Percentiles rank a stretch among this genome's conserved stretches.
These are phyloP conservation scores for Hypselothyrea guttata DNA, from an alignment of 2,888 invertebrate species.

Conservation along the genomic window DNA sequence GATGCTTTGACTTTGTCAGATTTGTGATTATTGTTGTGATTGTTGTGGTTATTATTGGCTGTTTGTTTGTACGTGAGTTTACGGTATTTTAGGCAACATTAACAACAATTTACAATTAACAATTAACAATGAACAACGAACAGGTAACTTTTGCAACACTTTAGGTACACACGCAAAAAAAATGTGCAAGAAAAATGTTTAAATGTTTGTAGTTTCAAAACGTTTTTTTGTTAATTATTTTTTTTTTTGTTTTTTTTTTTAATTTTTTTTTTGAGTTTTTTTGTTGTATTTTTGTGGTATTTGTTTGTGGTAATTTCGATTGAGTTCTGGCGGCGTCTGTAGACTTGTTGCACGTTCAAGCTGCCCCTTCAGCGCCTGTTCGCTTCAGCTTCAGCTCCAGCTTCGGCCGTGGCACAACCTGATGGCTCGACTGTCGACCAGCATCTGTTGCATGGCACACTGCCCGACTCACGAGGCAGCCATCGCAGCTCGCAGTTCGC, in stretches of 20 bases:
- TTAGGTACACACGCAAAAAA: conserved; percentile 32
- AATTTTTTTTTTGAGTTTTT: conserved; percentile 8
- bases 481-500: conserved; percentile 22
- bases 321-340: conserved; percentile 7
- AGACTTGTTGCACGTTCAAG: conserved; percentile 39
- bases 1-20: too few relatives aligned
- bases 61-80: conserved; percentile 4
- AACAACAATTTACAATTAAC: conserved; percentile 3
- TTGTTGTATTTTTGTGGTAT: conserved; percentile 4
- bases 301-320: too few relatives aligned
- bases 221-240: neutral
- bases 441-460: conserved; percentile 71
- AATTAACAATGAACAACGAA: conserved; percentile 13
- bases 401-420: conserved; percentile 51
- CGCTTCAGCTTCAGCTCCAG: neutral
- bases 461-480: conserved; percentile 57
- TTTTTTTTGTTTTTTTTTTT: conserved; percentile 1
- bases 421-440: conserved; percentile 69
- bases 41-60: neutral
- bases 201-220: too few relatives aligned
- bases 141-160: neutral
- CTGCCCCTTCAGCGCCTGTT: neutral
- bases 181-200: conserved; percentile 28
- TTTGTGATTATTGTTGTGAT: too few relatives aligned
- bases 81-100: conserved; percentile 1